Evolutionary conservation across 2,797 vertebrate species (phyloP).

Genomic region (Leptatherina wallacei): DNA sequence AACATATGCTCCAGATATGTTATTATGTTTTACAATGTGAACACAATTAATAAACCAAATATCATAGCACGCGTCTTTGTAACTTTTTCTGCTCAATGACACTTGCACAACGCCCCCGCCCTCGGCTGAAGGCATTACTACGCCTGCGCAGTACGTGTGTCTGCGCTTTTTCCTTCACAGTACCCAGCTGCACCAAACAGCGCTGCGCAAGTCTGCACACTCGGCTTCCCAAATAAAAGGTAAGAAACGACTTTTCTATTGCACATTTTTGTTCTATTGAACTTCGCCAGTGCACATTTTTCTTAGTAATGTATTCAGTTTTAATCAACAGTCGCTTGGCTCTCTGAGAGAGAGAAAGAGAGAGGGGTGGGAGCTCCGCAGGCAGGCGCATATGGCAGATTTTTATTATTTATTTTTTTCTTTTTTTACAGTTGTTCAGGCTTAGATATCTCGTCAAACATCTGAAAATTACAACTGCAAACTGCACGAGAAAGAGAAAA

Average conservation of each 20-base stretch:
- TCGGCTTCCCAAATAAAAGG: slow-evolving; percentile 60
- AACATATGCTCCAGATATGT: background rate
- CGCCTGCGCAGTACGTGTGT: slow-evolving; percentile 68
- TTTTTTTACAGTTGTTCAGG: slow-evolving; percentile 27
- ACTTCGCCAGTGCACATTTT: background rate
- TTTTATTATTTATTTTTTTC: background rate
- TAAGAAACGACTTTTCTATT: slow-evolving; percentile 51
- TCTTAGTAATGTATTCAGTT: background rate
- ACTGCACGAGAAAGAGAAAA: background rate
- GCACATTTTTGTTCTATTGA: background rate
- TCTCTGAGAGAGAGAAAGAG: no score
- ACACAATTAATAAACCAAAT: background rate
- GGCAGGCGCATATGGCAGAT: slow-evolving; percentile 23
- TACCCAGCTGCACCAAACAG: slow-evolving; percentile 57
- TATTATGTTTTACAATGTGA: background rate
- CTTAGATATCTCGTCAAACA: slow-evolving; percentile 8
- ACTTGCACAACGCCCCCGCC: slow-evolving; percentile 62
- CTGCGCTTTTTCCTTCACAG: slow-evolving; percentile 77
- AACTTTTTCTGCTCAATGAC: slow-evolving; percentile 32
- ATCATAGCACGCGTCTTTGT: background rate
- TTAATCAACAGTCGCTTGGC: slow-evolving; percentile 3
- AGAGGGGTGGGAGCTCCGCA: slow-evolving; percentile 17
- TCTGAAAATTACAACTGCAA: background rate
- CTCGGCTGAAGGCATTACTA: slow-evolving; percentile 31
- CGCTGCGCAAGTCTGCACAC: slow-evolving; percentile 40